Evolutionary conservation across 2,113 vertebrate species (phyloP), one percentile per base, ranked within the genome.

Genomic region (Etheostoma cragini): DNA sequence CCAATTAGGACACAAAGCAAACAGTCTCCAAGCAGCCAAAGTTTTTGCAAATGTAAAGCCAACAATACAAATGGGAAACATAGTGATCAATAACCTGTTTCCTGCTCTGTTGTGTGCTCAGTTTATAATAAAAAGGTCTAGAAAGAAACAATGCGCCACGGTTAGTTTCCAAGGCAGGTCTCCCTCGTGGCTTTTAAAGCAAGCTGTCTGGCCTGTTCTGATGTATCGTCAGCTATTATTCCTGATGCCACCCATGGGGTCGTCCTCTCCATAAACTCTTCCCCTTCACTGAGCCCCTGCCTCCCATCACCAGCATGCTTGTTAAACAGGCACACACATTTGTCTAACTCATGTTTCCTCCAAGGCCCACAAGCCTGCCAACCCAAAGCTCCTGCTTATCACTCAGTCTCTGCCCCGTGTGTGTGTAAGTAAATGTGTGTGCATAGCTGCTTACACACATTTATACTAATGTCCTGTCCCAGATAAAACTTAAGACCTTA

Each of bases 301-400:
- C 82, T 72, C 77, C 75, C 81, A 68, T 78, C 81, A 68, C 84
- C 85, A 75, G 83, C 89, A 81, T 82, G 90, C 90, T 90, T 93
- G 89, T 94, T 93, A 94, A 94, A 88, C 92, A 91, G 90, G 94
- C 88, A 71, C 91, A 86, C 71, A 87, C 85, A 91, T 92, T 91
- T 85, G 84, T 89, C 77, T 66, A 90, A 88, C 89, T 92, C 90
- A 83, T 89, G 90, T 92, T 88, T 85, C 91, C 93, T 89, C 87
- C 8, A 84, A 93, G 91, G 88, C 82, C 76, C 84, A 60, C 80
- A 45, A 80, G 85, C 73, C 89, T 90, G 87, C 82, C 92, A 91
- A 83, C 76, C 61, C 86, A 67, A 68, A 81, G 78, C 87, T 80
- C 78, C 69, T 78, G 78, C 88, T 92, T 92, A 93, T 93, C 88